Base-by-base conservation (phyloP, 2,888 invertebrate species). In the Toxonevra muliebris region DNA sequence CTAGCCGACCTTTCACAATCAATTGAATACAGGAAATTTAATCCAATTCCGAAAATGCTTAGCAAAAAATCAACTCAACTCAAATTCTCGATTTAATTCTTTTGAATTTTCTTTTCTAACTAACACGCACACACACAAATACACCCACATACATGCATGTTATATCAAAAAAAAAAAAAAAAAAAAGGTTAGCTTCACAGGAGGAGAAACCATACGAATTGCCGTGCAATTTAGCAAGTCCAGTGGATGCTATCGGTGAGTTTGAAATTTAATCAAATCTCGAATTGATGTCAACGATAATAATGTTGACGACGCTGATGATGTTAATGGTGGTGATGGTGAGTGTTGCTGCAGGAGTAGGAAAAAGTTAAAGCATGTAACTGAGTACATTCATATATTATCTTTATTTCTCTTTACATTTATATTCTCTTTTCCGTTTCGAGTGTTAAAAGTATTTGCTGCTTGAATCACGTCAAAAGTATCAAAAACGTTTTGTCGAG, bases 171-270 rank as follows among this genome's bases (percentile, higher is more conserved):
- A 53, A 41, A 41, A 55, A n/a, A 60, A 61, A 42, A 20, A n/a
- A 52, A 40, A 30, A 40, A 65, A 68, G 60, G 43, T 61, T 19
- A 72, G 71, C 64, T 73, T 30, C 71, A 66, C 76, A 73, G 62
- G 79, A 79, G 69, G 77, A 77, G 52, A 77, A 74, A 60, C 69
- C 73, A 48, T 69, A 72, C 71, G 77, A 77, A 57, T 70, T 75
- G 69, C 74, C 76, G 72, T 74, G 75, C 69, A 76, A 71, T 68
- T 67, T 74, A 65, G 65, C 71, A 67, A 76, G 76, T 71, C 73
- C 79, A 55, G 73, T 73, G 64, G 72, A 83, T 69, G 76, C 71
- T 69, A 63, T 72, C 65, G 79, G 79, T 79, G 70, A 77, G 71
- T 73, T 59, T 45, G 55, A 50, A 66, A 64, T 61, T 50, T 62